These are phyloP conservation scores for Epinephelus fuscoguttatus DNA, from an alignment of 2,113 vertebrate genomes.

Conservation along the genomic window DNA sequence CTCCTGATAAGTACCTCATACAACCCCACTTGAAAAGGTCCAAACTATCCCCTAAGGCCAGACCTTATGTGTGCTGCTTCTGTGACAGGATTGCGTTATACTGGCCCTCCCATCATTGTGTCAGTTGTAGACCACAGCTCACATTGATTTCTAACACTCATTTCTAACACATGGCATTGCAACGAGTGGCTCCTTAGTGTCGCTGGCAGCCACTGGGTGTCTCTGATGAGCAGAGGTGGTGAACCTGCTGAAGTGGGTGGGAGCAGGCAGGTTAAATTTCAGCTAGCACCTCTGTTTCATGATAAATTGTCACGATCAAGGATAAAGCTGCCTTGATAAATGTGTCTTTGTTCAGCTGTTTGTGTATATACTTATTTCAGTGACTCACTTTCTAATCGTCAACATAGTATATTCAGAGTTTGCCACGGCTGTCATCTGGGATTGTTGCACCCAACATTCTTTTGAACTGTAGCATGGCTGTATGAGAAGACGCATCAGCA, in stretches of 20 bases:
- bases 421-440: not conserved
- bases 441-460: not conserved
- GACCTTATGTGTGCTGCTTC: not conserved
- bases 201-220: slow-evolving; percentile 25
- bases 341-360: not conserved
- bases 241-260: not conserved
- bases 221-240: slow-evolving; percentile 23
- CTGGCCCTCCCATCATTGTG: too few species aligned
- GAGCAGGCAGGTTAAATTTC: not conserved
- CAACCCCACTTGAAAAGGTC: too few species aligned
- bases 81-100: not conserved
- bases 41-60: not conserved
- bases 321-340: not conserved
- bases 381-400: not conserved
- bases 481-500: not conserved
- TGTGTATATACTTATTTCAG: not conserved
- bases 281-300: not conserved
- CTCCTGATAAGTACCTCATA: too few species aligned
- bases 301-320: not conserved
- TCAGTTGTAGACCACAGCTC: not conserved
- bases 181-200: not conserved
- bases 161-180: not conserved
- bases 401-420: not conserved
- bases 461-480: not conserved
- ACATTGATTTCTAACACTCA: slow-evolving; percentile 3